phyloP scores from a whole-genome alignment of 2,113 vertebrate species.

The human region DNA sequence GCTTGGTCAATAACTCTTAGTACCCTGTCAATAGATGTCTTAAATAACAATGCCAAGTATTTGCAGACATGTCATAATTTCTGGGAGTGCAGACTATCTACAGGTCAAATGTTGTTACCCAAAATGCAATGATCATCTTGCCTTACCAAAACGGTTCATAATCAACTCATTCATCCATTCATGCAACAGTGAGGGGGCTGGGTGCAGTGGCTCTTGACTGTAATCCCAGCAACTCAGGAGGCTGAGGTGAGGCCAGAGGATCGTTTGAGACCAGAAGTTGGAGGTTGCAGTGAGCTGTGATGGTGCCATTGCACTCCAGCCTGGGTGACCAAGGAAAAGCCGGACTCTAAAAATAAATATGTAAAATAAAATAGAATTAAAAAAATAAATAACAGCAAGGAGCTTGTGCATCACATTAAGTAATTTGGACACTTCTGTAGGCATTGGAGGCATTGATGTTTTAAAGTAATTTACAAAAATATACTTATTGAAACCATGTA shows the following conservation, averaged over 20 bases:
- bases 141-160: not conserved
- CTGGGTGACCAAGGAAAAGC: too few relatives aligned
- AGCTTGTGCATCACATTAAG: not conserved
- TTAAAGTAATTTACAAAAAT: not conserved
- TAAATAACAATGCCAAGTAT: not conserved
- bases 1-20: not conserved
- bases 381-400: too few relatives aligned
- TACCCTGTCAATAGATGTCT: not conserved
- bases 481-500: not conserved
- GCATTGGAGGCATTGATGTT: not conserved
- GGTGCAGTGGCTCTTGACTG: too few relatives aligned
- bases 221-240: too few relatives aligned
- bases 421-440: not conserved
- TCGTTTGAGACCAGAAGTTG: too few relatives aligned
- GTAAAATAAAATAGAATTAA: too few relatives aligned
- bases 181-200: not conserved
- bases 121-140: not conserved
- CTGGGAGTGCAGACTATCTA: not conserved
- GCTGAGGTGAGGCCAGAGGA: too few relatives aligned
- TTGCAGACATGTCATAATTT: not conserved
- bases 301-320: too few relatives aligned
- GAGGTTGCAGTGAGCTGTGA: too few relatives aligned
- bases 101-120: not conserved
- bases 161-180: not conserved
- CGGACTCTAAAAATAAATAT: too few relatives aligned